These are phyloP conservation scores for Chirona hameri DNA, from an alignment of 2,888 invertebrate genomes.

Conservation along the genomic window DNA sequence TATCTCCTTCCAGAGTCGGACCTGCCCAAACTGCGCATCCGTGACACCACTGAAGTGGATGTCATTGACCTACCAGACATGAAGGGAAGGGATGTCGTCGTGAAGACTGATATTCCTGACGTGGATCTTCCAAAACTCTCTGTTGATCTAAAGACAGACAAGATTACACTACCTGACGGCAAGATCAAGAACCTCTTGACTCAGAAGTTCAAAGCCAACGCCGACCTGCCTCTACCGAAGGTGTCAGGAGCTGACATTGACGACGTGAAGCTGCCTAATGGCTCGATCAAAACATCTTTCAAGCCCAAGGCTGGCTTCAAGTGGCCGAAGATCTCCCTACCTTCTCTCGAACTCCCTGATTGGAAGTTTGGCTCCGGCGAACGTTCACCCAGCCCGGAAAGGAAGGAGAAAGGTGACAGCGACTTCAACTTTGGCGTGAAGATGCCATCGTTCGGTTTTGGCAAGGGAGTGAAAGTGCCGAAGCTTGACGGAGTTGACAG, in stretches of 20 bases:
- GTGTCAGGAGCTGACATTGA: not conserved
- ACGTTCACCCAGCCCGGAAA: not conserved
- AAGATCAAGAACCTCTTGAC: not conserved
- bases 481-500: not conserved
- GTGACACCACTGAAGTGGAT: not conserved
- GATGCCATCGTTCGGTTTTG: not conserved
- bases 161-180: not conserved
- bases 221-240: not conserved
- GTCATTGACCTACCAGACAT: not conserved
- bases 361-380: not conserved
- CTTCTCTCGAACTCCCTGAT: not conserved
- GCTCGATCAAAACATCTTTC: not conserved
- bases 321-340: not conserved
- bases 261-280: not conserved
- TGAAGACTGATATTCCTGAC: not conserved
- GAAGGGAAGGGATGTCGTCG: not conserved
- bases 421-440: not conserved
- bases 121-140: not conserved
- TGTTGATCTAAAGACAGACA: not conserved
- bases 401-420: not conserved
- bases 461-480: not conserved
- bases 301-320: constrained; percentile 1
- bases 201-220: not conserved
- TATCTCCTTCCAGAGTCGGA: not conserved
- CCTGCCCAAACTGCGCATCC: not conserved